Evolutionary conservation across 2,797 vertebrate species (phyloP).

Genomic region (Amazonetta brasiliensis): DNA sequence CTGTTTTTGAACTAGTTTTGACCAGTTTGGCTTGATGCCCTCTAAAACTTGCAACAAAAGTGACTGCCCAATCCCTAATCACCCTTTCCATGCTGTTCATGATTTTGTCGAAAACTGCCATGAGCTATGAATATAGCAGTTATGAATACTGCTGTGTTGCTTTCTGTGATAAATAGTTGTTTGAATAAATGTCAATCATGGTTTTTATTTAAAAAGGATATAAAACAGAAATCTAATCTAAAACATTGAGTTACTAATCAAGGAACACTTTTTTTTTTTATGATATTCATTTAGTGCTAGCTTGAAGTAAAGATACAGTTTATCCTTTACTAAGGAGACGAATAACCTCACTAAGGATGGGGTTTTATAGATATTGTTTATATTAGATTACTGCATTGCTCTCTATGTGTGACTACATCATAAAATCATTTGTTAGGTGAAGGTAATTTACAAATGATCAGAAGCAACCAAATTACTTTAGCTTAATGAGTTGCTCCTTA

Average conservation of each 20-base stretch:
- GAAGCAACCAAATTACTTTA: constrained; percentile 50
- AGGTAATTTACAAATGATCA: constrained; percentile 53
- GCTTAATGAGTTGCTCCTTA: constrained; percentile 59
- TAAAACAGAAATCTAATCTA: background rate
- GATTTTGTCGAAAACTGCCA: background rate
- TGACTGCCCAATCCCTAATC: background rate
- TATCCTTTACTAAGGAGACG: background rate
- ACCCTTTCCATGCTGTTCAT: background rate
- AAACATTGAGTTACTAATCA: background rate
- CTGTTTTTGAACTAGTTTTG: background rate
- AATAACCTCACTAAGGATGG: background rate
- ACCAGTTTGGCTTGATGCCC: background rate
- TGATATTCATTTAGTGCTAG: background rate
- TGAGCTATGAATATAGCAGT: background rate
- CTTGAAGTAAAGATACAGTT: background rate
- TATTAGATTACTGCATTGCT: background rate
- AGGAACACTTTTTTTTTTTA: background rate
- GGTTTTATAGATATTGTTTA: constrained; percentile 20
- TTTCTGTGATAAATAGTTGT: background rate
- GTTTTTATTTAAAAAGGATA: background rate
- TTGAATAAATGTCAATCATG: background rate
- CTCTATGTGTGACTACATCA: constrained; percentile 13
- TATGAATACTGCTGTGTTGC: background rate
- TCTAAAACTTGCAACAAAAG: background rate
- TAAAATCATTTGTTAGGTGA: constrained; percentile 51